These are phyloP conservation scores for Wiebesia pumilae DNA, from an alignment of 1,140 invertebrate genomes.

Conservation along the genomic window DNA sequence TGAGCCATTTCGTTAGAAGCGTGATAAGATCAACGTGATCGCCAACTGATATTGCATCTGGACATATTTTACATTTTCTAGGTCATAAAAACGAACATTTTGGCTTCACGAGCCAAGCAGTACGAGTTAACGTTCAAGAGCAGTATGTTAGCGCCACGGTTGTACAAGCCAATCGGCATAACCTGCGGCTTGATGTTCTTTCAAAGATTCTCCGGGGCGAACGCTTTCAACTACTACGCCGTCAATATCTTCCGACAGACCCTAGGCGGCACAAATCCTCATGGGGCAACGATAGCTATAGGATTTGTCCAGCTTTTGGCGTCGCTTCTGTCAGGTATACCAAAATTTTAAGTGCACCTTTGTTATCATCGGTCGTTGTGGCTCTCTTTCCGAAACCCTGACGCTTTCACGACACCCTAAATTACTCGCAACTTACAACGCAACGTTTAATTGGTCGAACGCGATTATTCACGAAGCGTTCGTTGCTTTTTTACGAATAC, in stretches of 20 bases:
- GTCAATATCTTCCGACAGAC: conserved; percentile 87
- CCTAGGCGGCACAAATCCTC: conserved; percentile 86
- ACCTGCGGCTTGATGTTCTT: conserved; percentile 91
- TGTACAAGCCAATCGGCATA: conserved; percentile 83
- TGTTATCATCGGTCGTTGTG: not conserved
- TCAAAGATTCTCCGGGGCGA: conserved; percentile 87
- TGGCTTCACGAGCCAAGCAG: conserved; percentile 71
- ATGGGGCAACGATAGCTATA: conserved; percentile 86
- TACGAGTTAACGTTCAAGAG: conserved; percentile 74
- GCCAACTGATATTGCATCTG: not conserved
- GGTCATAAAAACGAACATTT: conserved; percentile 73
- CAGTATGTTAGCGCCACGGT: conserved; percentile 75
- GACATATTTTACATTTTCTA: conserved; percentile 36
- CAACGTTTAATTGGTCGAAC: not conserved
- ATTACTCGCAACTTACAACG: not conserved
- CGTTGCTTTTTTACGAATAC: not conserved
- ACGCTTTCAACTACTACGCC: conserved; percentile 89
- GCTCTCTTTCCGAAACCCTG: not conserved
- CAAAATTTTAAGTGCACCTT: not conserved
- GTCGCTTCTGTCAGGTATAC: conserved; percentile 81
- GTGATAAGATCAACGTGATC: not conserved
- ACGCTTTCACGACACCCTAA: not conserved
- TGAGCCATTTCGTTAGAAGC: not conserved
- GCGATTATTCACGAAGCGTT: no score
- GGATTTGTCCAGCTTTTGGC: conserved; percentile 86